Conservation (phyloP, 64 coral and sea anemone species). For the Platygyra sinensis region DNA sequence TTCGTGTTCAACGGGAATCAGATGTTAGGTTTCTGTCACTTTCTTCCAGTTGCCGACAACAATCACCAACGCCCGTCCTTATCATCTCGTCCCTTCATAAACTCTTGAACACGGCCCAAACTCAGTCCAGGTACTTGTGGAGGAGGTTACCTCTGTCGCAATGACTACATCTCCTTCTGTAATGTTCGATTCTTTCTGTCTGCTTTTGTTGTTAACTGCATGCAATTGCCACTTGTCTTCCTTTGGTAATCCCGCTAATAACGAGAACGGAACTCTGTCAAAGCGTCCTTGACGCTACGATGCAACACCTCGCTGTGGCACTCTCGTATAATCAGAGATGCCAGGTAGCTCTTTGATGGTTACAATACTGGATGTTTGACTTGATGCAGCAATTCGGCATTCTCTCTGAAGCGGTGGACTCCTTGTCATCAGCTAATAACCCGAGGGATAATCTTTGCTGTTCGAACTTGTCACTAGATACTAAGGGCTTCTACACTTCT, state of each 20-base stretch:
- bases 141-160: too few species aligned
- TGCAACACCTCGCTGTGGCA: slow-evolving; percentile 1
- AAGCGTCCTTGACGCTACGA: slow-evolving; percentile 25
- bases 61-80: too few species aligned
- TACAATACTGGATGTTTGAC: background rate
- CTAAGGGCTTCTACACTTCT: background rate
- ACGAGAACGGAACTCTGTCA: slow-evolving; percentile 8
- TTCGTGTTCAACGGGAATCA: too few species aligned
- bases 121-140: too few species aligned
- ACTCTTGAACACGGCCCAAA: too few species aligned
- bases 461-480: background rate
- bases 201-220: too few species aligned
- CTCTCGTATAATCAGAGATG: slow-evolving; percentile 16
- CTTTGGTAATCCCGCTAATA: slow-evolving; percentile 50
- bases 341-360: slow-evolving; percentile 5
- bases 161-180: too few species aligned
- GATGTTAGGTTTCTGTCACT: too few species aligned
- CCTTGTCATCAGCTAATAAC: slow-evolving; percentile 4
- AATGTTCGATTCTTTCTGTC: too few species aligned
- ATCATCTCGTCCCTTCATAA: too few species aligned
- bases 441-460: slow-evolving; percentile 2
- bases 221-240: slow-evolving; percentile 30
- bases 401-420: slow-evolving; percentile 17
- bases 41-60: too few species aligned
- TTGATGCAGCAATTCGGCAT: slow-evolving; percentile 12